Evolutionary conservation across 1,140 invertebrate species (phyloP).

Genomic region (Coptotermes formosanus): DNA sequence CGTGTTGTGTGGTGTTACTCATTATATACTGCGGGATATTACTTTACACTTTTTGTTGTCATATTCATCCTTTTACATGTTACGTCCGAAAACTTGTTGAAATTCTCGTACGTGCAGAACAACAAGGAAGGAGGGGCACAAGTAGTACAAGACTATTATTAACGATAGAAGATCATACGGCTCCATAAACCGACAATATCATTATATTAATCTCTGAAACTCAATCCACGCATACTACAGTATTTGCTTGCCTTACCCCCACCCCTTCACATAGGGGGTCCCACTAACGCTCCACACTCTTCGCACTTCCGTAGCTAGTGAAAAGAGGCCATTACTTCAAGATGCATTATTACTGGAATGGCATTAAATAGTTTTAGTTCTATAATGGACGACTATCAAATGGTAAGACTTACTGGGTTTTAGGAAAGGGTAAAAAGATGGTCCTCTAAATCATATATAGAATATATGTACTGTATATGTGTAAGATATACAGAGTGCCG

Average conservation of each 20-base stretch:
- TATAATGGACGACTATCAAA: neutral
- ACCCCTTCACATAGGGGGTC: no score
- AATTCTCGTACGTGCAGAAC: constrained; percentile 25
- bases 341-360: no score
- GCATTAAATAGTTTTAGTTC: no score
- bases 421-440: no score
- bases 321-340: no score
- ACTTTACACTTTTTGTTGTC: neutral
- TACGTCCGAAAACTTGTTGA: constrained; percentile 2
- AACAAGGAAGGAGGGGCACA: constrained; percentile 6
- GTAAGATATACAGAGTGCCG: no score
- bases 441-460: no score
- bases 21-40: neutral
- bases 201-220: constrained; percentile 32
- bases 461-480: no score
- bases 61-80: neutral
- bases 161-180: constrained; percentile 28
- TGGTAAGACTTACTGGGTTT: no score
- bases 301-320: no score
- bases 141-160: constrained; percentile 25
- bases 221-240: constrained; percentile 31
- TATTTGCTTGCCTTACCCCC: constrained; percentile 22
- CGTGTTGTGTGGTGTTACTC: neutral
- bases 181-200: constrained; percentile 28
- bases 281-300: no score